phyloP scores from a whole-genome alignment of 2,113 vertebrate genomes.

The Rhea americana region DNA sequence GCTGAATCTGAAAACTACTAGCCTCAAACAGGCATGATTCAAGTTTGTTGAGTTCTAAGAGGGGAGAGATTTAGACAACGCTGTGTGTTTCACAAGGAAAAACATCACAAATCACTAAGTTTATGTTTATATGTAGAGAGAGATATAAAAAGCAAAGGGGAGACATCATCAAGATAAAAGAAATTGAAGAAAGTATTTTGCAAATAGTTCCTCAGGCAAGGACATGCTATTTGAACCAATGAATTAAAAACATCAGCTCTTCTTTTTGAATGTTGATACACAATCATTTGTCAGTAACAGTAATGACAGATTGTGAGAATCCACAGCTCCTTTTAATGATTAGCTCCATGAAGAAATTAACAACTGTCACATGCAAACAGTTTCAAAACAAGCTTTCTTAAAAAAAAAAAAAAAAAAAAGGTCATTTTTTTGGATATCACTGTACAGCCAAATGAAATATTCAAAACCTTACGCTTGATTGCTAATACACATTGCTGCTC shows the following conservation, averaged over 20 bases:
- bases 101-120: neutral
- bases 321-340: conserved; percentile 34
- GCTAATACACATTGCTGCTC: neutral
- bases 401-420: neutral
- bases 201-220: conserved; percentile 38
- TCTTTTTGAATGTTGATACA: conserved; percentile 39
- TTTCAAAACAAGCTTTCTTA: conserved; percentile 51
- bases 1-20: neutral
- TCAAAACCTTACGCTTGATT: neutral
- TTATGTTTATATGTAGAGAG: neutral
- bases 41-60: neutral
- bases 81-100: neutral
- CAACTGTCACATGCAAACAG: conserved; percentile 54
- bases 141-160: neutral
- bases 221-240: conserved; percentile 21
- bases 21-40: neutral
- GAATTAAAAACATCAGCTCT: conserved; percentile 38
- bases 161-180: neutral
- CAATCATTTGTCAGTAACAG: conserved; percentile 47
- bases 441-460: conserved; percentile 26
- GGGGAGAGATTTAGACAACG: neutral
- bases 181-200: conserved; percentile 1
- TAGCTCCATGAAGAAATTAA: conserved; percentile 54
- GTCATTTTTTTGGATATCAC: conserved; percentile 38
- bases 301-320: conserved; percentile 60